Evolutionary conservation across 2,888 invertebrate species (phyloP), one percentile per base, ranked within the genome.

Genomic region (Digitonthophagus gazella): DNA sequence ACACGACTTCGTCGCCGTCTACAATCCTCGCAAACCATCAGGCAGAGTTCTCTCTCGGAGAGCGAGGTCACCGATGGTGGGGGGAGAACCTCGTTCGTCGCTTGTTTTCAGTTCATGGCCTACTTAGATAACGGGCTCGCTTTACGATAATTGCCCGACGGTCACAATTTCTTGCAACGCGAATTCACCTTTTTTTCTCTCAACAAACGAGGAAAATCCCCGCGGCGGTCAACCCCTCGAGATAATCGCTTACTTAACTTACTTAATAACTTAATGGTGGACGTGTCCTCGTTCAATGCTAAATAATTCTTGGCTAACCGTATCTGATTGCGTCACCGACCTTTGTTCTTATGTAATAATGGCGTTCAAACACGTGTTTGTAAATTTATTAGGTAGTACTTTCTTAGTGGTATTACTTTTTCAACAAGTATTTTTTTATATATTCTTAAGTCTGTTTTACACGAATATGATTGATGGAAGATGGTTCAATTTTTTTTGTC

Each of bases 51-150:
- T n/a, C n/a, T n/a, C 22, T 22, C 22, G 6, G 22, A 22, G 28
- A 44, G 28, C 28, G 28, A 44, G 28, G 28, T 44, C 28, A 44
- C 11, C 3, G 28, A 11, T 5, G 28, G 28, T 6, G 28, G 11
- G 28, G 28, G 28, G 28, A 11, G 6, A 11, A 44, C 28, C 28
- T 44, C 28, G 28, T 44, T 44, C 28, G 28, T 20, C 19, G 61
- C 19, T 18, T 61, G 61, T 61, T 61, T 18, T 20, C 61, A 61
- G 61, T 61, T 61, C 61, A 61, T 61, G 61, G 20, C 61, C 61
- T 18, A 61, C 18, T 61, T 61, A 11, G 61, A 61, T 61, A 61
- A 61, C 61, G 61, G 16, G 19, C n/a, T 1, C 18, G 20, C 18
- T 61, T 61, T 19, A 61, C 61, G 61, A 61, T 61, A 61, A 61